phyloP scores from a whole-genome alignment of 2,888 invertebrate species.

The Coremacera marginata region DNA sequence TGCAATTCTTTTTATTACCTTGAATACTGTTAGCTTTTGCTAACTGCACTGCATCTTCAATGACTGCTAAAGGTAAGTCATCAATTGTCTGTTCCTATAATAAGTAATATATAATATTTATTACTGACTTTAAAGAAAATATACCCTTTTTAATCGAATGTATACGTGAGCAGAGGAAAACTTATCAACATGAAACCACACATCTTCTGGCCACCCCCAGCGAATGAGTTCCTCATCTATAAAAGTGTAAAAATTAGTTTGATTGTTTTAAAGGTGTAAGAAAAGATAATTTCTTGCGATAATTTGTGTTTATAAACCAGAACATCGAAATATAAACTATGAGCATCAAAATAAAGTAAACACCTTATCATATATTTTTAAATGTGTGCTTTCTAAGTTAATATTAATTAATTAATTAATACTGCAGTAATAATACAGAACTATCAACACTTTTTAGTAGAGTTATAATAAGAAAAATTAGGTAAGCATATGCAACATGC shows the following conservation, averaged over 20 bases:
- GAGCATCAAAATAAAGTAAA: too few relatives aligned
- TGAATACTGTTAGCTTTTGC: conserved; percentile 97
- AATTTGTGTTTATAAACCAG: too few relatives aligned
- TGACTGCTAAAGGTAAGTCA: conserved; percentile 89
- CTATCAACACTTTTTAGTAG: too few relatives aligned
- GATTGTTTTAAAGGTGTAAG: too few relatives aligned
- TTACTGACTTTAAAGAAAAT: conserved; percentile 48
- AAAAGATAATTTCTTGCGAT: too few relatives aligned
- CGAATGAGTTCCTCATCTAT: conserved; percentile 96
- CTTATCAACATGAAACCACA: conserved; percentile 99
- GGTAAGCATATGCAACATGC: too few relatives aligned
- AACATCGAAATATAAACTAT: too few relatives aligned
- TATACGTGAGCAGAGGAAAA: conserved; percentile 99
- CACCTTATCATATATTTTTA: too few relatives aligned
- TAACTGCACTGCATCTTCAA: conserved; percentile 97
- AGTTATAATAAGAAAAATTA: too few relatives aligned
- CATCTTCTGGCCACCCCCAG: conserved; percentile 99
- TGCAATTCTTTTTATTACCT: conserved; percentile 96
- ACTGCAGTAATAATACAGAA: too few relatives aligned
- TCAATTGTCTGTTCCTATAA: conserved; percentile 91
- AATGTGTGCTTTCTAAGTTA: too few relatives aligned
- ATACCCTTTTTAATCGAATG: conserved; percentile 84
- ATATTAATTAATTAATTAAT: too few relatives aligned
- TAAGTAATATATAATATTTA: conserved; percentile 17
- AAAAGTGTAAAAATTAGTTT: not conserved